Evolutionary conservation across 2,888 invertebrate species (phyloP).

Genomic region (Dinocampus coccinellae): DNA sequence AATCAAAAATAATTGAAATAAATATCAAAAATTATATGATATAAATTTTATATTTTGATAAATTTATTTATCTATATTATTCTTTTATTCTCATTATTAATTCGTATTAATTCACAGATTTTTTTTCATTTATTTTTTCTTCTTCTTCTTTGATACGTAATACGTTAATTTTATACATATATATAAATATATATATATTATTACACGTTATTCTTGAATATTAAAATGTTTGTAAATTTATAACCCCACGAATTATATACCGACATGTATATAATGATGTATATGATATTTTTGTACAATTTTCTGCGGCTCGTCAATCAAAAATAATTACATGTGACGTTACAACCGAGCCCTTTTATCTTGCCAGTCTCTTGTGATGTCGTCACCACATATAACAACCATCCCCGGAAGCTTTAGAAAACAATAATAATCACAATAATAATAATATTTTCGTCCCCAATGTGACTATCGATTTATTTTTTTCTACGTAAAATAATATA

Average conservation of each 20-base stretch:
- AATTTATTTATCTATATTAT: no score
- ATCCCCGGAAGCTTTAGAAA: neutral
- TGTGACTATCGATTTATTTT: neutral
- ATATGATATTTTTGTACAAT: slow-evolving; percentile 34
- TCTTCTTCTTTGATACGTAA: no score
- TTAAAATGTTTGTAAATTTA: slow-evolving; percentile 41
- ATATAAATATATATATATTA: neutral
- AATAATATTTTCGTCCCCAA: neutral
- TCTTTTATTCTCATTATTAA: no score
- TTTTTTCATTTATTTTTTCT: no score
- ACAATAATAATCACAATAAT: neutral
- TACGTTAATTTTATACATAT: no score
- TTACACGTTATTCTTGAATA: slow-evolving; percentile 34
- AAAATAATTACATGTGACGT: slow-evolving; percentile 38
- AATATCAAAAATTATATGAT: no score
- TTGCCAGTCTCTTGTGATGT: neutral
- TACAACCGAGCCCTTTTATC: neutral
- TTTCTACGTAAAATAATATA: neutral
- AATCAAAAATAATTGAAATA: no score
- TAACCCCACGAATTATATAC: slow-evolving; percentile 3
- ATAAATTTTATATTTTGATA: no score
- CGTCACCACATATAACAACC: neutral
- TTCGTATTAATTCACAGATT: no score
- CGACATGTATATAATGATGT: slow-evolving; percentile 3
- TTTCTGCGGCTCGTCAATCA: slow-evolving; percentile 40